Percentiles rank a stretch among this genome's conserved stretches.
phyloP scores from a whole-genome alignment of 2,888 invertebrate species.

The Euplagia quadripunctaria region DNA sequence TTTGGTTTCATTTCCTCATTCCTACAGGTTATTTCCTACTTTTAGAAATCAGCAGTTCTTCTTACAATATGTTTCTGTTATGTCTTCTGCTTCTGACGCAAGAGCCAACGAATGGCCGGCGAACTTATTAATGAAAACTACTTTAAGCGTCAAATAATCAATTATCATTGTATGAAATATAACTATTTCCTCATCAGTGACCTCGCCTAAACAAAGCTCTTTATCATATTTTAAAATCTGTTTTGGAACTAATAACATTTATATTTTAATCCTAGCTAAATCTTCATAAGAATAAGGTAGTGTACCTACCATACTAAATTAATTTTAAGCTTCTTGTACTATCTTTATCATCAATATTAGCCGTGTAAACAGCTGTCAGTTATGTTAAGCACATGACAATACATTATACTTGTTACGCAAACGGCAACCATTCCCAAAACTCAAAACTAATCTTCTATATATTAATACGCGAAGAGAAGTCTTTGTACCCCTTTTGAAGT shows the following conservation, averaged over 20 bases:
- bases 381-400: slow-evolving; percentile 9
- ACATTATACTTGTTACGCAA: neutral
- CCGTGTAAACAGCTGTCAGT: slow-evolving; percentile 14
- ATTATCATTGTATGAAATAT: slow-evolving; percentile 2
- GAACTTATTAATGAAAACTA: neutral
- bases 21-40: too few species aligned
- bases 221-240: slow-evolving; percentile 6
- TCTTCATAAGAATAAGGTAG: slow-evolving; percentile 18
- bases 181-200: slow-evolving; percentile 11
- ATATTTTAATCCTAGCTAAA: slow-evolving; percentile 4
- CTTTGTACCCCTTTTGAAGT: too few species aligned
- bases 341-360: slow-evolving; percentile 12
- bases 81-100: neutral
- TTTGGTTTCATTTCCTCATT: too few species aligned
- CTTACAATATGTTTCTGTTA: neutral
- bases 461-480: too few species aligned
- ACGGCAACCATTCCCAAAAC: neutral
- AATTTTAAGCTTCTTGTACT: slow-evolving; percentile 16
- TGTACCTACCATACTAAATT: slow-evolving; percentile 5
- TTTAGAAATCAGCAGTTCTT: too few species aligned
- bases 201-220: slow-evolving; percentile 15
- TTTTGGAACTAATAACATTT: slow-evolving; percentile 17
- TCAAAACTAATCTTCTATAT: too few species aligned
- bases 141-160: neutral
- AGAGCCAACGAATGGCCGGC: neutral